These are phyloP conservation scores for Sarcophaga variegata DNA, from an alignment of 2,888 invertebrate genomes.

Conservation along the genomic window DNA sequence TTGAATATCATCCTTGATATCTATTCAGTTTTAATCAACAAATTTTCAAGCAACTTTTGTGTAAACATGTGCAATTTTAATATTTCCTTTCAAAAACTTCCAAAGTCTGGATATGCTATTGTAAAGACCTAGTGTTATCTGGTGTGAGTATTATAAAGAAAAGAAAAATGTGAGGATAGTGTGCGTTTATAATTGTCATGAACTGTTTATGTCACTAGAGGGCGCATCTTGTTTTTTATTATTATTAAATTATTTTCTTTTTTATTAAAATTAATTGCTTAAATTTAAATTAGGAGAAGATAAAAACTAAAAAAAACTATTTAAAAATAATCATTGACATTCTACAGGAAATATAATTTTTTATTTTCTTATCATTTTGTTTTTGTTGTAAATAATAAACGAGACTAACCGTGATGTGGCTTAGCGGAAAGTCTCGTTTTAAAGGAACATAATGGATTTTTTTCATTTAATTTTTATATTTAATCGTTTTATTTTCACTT, in stretches of 20 bases:
- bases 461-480: not conserved
- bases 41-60: conserved; percentile 21
- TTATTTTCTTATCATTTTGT: conserved; percentile 28
- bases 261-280: conserved; percentile 26
- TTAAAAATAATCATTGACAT: conserved; percentile 39
- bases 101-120: not conserved
- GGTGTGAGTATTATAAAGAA: not conserved
- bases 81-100: not conserved
- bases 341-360: conserved; percentile 61
- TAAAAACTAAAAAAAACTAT: conserved; percentile 26
- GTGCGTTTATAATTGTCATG: conserved; percentile 50
- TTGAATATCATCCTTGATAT: too few species aligned
- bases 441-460: conserved; percentile 69
- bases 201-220: conserved; percentile 31
- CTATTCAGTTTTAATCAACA: not conserved
- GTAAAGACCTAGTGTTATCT: not conserved
- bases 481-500: not conserved
- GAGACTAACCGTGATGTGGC: conserved; percentile 25
- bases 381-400: conserved; percentile 63
- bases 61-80: conserved; percentile 22
- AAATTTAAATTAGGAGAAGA: conserved; percentile 45
- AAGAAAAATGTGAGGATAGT: not conserved
- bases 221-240: conserved; percentile 10
- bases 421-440: conserved; percentile 48
- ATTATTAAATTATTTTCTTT: conserved; percentile 25